phyloP scores from a whole-genome alignment of 2,797 vertebrate species.

The Synanceia verrucosa region DNA sequence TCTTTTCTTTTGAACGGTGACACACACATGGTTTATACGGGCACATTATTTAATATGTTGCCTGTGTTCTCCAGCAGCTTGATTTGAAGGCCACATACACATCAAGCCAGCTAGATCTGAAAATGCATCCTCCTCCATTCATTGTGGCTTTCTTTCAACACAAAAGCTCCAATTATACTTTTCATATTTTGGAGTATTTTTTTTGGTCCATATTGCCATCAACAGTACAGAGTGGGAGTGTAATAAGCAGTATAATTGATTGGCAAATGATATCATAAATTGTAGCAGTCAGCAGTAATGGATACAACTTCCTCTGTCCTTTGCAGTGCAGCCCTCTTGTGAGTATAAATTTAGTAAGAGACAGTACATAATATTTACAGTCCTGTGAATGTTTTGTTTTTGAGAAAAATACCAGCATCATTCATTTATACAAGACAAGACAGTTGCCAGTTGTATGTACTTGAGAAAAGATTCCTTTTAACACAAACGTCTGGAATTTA shows the following conservation, averaged over 20 bases:
- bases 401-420: not conserved
- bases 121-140: not conserved
- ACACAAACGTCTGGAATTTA: not conserved
- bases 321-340: too few species aligned
- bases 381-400: not conserved
- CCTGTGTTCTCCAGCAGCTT: not conserved
- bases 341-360: not conserved
- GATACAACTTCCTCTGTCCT: too few species aligned
- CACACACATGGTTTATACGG: not conserved
- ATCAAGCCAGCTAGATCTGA: not conserved
- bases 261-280: too few species aligned
- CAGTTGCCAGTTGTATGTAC: not conserved
- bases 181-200: not conserved
- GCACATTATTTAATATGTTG: not conserved
- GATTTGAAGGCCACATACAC: not conserved
- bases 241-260: not conserved
- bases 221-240: not conserved
- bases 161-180: not conserved
- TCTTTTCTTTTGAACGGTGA: not conserved
- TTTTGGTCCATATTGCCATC: not conserved
- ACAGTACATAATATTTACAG: not conserved
- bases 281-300: too few species aligned
- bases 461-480: not conserved
- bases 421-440: not conserved
- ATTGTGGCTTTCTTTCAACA: accelerated